phyloP scores from a whole-genome alignment of 2,797 vertebrate genomes.

The Lagocephalus sceleratus region DNA sequence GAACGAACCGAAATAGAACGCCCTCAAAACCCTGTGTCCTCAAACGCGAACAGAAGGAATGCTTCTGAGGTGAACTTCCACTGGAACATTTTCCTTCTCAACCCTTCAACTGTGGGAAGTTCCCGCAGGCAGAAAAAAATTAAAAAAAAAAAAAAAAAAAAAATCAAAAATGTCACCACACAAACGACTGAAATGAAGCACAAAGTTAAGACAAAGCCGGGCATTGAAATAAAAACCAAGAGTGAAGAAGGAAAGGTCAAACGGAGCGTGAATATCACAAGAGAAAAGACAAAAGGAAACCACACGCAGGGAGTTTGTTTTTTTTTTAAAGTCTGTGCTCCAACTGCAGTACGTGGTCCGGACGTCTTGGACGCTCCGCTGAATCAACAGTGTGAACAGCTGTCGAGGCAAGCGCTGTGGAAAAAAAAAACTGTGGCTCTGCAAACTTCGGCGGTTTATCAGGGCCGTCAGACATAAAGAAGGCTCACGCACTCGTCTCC shows the following conservation, averaged over 20 bases:
- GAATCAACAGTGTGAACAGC: conserved; percentile 28
- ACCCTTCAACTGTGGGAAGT: conserved; percentile 26
- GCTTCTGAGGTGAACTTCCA: conserved; percentile 17
- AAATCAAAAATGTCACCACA: conserved; percentile 4
- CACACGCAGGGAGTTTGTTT: no score
- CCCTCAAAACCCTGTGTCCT: conserved; percentile 40
- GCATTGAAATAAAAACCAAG: conserved; percentile 11
- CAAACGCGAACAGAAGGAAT: conserved; percentile 18
- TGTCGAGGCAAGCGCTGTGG: conserved; percentile 30
- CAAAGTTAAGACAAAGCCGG: conserved; percentile 23
- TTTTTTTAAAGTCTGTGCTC: background rate
- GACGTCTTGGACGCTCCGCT: conserved; percentile 6
- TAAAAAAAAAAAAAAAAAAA: no score
- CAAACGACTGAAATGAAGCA: conserved; percentile 18
- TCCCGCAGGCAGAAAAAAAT: conserved; percentile 15
- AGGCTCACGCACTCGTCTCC: conserved; percentile 23
- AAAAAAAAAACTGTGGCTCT: conserved; percentile 10
- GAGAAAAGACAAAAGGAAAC: conserved; percentile 6
- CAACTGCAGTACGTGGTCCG: conserved; percentile 1
- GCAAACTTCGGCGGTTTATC: conserved; percentile 5
- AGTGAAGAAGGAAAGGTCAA: background rate
- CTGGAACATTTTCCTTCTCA: conserved; percentile 16
- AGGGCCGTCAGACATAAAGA: conserved; percentile 11
- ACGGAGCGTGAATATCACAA: conserved; percentile 25
- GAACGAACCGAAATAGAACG: conserved; percentile 52